phyloP scores from a whole-genome alignment of 2,797 vertebrate genomes.

The Tauraco hartlaubi region DNA sequence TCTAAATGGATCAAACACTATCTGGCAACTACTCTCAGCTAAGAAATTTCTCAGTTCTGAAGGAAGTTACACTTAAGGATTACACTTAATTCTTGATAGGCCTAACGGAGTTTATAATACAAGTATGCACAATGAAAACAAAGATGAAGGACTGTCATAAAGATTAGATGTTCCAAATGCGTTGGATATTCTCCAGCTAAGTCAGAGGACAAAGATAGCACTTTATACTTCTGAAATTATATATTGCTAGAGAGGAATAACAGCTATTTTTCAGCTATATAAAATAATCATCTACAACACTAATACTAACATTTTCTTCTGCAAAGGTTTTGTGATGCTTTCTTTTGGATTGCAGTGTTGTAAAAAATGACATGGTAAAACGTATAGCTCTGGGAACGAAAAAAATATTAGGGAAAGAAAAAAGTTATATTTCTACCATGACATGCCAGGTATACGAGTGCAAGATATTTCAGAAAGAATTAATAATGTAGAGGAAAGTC shows the following conservation, averaged over 20 bases:
- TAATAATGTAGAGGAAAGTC: not conserved
- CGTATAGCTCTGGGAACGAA: not conserved
- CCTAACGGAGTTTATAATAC: not conserved
- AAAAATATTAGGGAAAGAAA: not conserved
- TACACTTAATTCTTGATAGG: not conserved
- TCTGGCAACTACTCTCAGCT: not conserved
- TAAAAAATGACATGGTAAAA: not conserved
- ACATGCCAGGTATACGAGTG: not conserved
- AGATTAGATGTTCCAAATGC: not conserved
- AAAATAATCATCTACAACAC: not conserved
- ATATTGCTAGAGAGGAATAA: not conserved
- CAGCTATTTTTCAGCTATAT: not conserved
- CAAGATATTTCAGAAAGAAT: not conserved
- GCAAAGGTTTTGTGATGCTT: not conserved
- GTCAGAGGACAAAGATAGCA: not conserved
- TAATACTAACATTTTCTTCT: not conserved
- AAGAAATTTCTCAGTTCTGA: not conserved
- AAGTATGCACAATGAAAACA: not conserved
- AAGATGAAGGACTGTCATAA: not conserved
- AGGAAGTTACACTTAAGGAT: not conserved
- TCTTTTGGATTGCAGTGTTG: not conserved
- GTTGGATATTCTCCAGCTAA: not conserved
- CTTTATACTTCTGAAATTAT: not conserved
- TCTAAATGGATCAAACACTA: not conserved
- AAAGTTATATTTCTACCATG: not conserved